phyloP scores from a whole-genome alignment of 2,888 invertebrate species.

The Thymelicus sylvestris region DNA sequence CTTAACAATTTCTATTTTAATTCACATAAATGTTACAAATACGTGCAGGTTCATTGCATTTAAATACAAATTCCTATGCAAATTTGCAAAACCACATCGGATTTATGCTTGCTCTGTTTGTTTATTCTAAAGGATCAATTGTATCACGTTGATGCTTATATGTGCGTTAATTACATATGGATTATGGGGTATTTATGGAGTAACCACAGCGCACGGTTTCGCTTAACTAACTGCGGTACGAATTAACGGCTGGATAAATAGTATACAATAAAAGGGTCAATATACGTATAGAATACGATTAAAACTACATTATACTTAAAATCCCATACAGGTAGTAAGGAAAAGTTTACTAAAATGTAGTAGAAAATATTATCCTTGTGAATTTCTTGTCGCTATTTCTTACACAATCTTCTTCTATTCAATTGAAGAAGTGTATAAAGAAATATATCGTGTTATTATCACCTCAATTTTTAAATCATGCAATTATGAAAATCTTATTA shows the following conservation, averaged over 20 bases:
- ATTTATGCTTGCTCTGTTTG: constrained; percentile 30
- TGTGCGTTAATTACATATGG: constrained; percentile 54
- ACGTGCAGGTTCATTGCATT: no score
- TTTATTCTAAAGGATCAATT: constrained; percentile 45
- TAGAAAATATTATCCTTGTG: no score
- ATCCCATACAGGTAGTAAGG: background rate
- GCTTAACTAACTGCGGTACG: background rate
- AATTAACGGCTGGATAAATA: background rate
- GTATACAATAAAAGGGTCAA: background rate
- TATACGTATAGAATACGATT: background rate
- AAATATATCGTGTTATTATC: no score
- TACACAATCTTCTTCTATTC: no score
- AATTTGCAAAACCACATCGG: constrained; percentile 27
- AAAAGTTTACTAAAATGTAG: no score
- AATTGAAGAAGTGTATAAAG: no score
- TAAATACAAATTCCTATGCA: constrained; percentile 13
- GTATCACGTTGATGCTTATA: constrained; percentile 54
- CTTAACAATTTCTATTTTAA: no score
- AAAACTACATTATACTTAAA: no score
- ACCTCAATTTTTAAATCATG: no score
- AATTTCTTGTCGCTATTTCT: no score
- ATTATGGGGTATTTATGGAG: constrained; percentile 57
- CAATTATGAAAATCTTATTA: no score
- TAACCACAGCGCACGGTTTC: constrained; percentile 37
- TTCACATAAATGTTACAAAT: no score